Conservation (phyloP, 2,888 invertebrate species). For the Axea sp. region DNA sequence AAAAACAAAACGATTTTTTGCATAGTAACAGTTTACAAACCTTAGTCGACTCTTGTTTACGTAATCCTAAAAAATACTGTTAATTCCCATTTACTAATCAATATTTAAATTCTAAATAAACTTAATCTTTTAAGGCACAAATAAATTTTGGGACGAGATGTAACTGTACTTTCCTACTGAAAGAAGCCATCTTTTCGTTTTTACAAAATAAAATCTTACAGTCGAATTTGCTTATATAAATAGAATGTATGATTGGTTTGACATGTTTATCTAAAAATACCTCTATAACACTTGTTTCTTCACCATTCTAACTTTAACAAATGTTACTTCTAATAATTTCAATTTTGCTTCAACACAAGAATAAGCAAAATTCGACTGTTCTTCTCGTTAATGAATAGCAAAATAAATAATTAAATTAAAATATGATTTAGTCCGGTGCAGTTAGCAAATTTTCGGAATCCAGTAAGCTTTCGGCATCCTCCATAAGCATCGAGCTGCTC, state of each 20-base stretch:
- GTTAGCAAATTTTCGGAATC: constrained; percentile 87
- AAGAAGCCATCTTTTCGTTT: no score
- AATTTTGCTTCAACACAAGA: no score
- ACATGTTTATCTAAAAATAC: no score
- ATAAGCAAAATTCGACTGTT: constrained; percentile 13
- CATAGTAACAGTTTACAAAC: constrained; percentile 5
- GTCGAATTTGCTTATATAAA: no score
- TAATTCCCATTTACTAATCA: constrained; percentile 3
- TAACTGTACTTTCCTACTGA: constrained; percentile 2
- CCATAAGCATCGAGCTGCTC: constrained; percentile 83
- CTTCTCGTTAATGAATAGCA: not conserved
- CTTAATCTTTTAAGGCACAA: constrained; percentile 28
- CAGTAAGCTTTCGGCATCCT: constrained; percentile 82
- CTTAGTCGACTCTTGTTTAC: constrained; percentile 12
- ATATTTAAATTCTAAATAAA: constrained; percentile 7
- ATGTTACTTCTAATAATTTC: no score
- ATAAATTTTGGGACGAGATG: constrained; percentile 5
- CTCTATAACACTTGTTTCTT: no score
- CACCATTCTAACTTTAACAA: no score
- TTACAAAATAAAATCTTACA: no score
- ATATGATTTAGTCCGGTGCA: constrained; percentile 82
- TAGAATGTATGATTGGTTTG: no score
- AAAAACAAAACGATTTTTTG: no score
- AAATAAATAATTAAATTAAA: constrained; percentile 24
- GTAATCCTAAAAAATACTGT: constrained; percentile 31